phyloP scores from a whole-genome alignment of 2,888 invertebrate species.

The Caenorhabditis doughertyi region DNA sequence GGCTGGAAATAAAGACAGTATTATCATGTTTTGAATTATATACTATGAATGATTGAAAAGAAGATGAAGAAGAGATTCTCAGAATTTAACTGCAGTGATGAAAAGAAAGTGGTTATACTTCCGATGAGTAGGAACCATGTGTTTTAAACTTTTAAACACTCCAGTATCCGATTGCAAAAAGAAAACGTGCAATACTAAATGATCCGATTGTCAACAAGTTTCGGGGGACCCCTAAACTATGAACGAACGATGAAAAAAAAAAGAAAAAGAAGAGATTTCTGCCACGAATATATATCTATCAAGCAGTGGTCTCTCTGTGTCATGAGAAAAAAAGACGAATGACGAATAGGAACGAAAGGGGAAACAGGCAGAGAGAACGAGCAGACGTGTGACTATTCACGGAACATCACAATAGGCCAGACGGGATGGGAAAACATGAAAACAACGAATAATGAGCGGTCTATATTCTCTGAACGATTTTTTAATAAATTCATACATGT shows the following conservation, averaged over 20 bases:
- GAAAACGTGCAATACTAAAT: conserved; percentile 16
- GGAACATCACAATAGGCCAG: conserved; percentile 43
- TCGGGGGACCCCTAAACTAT: conserved; percentile 26
- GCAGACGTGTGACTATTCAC: conserved; percentile 53
- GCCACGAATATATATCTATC: conserved; percentile 28
- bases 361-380: conserved; percentile 53
- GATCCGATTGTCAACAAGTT: conserved; percentile 17
- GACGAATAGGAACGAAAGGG: conserved; percentile 18
- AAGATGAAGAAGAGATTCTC: background rate
- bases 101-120: background rate
- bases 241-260: conserved; percentile 7
- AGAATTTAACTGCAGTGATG: background rate
- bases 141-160: conserved; percentile 14
- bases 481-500: background rate
- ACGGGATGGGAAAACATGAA: conserved; percentile 32
- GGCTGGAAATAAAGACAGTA: too few species aligned
- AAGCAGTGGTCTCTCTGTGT: conserved; percentile 31
- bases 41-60: background rate
- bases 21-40: background rate
- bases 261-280: conserved; percentile 20
- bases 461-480: conserved; percentile 15
- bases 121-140: background rate
- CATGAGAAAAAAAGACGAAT: conserved; percentile 34
- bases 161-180: conserved; percentile 29
- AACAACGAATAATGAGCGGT: conserved; percentile 2